phyloP scores from a whole-genome alignment of 2,888 invertebrate genomes.

The Oscheius sp. region DNA sequence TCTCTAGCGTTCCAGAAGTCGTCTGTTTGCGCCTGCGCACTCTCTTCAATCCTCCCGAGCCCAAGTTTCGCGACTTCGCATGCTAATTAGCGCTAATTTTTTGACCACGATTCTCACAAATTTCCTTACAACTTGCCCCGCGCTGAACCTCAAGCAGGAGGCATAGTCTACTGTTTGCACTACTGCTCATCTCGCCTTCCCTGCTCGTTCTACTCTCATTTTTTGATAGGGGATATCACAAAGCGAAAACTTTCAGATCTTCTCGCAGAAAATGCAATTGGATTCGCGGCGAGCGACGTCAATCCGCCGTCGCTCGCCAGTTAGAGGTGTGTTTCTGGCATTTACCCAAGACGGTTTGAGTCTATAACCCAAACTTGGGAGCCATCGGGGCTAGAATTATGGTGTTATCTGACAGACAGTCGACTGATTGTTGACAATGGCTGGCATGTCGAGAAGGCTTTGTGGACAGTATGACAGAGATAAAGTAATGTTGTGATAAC shows the following conservation, averaged over 20 bases:
- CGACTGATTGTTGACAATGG: too few relatives aligned
- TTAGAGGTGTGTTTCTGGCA: slow-evolving; percentile 19
- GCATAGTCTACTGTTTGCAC: background rate
- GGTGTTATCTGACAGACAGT: too few relatives aligned
- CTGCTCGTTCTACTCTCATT: background rate
- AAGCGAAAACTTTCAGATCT: slow-evolving; percentile 1
- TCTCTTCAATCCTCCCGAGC: background rate
- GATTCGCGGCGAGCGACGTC: slow-evolving; percentile 26
- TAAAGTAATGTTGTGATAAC: background rate
- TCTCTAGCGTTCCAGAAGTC: background rate
- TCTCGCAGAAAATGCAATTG: slow-evolving; percentile 9
- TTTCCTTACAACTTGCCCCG: background rate
- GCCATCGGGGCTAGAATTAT: too few relatives aligned
- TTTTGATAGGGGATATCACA: background rate
- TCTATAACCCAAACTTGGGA: too few relatives aligned
- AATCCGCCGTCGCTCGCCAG: slow-evolving; percentile 30
- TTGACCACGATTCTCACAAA: background rate
- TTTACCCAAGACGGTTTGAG: background rate
- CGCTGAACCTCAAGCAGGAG: slow-evolving; percentile 2
- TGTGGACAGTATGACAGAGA: too few relatives aligned
- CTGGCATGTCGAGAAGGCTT: too few relatives aligned
- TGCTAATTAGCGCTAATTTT: background rate
- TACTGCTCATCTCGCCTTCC: slow-evolving; percentile 20
- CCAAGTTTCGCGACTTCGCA: background rate
- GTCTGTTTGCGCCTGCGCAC: slow-evolving; percentile 5